Evolutionary conservation across 2,888 invertebrate genomes (phyloP).

Genomic region (Fragum fragum): DNA sequence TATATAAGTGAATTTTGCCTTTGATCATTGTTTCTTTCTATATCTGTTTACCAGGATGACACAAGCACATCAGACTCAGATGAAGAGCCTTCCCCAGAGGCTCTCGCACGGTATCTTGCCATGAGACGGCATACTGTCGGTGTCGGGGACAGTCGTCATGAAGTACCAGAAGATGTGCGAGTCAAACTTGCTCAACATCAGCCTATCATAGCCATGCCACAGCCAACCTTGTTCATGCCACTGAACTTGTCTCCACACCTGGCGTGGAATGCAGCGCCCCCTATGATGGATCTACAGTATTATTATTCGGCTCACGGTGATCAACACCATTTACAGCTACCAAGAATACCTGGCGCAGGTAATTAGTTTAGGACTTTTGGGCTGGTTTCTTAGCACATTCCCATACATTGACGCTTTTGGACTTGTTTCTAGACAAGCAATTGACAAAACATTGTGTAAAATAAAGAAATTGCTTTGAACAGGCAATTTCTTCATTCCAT

Average conservation of each 20-base stretch:
- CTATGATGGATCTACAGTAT: slow-evolving; percentile 55
- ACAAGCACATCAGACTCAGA: slow-evolving; percentile 84
- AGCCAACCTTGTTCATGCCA: slow-evolving; percentile 79
- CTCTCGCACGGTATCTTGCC: slow-evolving; percentile 88
- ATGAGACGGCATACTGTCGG: slow-evolving; percentile 97
- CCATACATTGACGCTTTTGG: too few relatives aligned
- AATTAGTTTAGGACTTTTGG: slow-evolving; percentile 29
- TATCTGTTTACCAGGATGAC: slow-evolving; percentile 56
- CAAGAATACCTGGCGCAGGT: slow-evolving; percentile 92
- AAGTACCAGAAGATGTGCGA: slow-evolving; percentile 88
- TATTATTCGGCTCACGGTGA: slow-evolving; percentile 93
- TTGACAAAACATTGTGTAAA: too few relatives aligned
- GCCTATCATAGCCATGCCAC: slow-evolving; percentile 81
- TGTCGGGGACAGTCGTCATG: slow-evolving; percentile 94
- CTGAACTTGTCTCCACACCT: slow-evolving; percentile 91
- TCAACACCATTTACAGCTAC: slow-evolving; percentile 97
- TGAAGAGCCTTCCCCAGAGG: slow-evolving; percentile 87
- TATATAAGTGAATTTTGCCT: too few relatives aligned
- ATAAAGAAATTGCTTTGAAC: too few relatives aligned
- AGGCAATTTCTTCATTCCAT: too few relatives aligned
- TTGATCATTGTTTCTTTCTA: too few relatives aligned
- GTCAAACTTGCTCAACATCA: slow-evolving; percentile 84
- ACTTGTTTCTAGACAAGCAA: too few relatives aligned
- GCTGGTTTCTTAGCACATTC: too few relatives aligned
- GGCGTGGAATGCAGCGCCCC: slow-evolving; percentile 92